Conservation (phyloP, 2,113 vertebrate species). For the Lichenostomus cassidix region DNA sequence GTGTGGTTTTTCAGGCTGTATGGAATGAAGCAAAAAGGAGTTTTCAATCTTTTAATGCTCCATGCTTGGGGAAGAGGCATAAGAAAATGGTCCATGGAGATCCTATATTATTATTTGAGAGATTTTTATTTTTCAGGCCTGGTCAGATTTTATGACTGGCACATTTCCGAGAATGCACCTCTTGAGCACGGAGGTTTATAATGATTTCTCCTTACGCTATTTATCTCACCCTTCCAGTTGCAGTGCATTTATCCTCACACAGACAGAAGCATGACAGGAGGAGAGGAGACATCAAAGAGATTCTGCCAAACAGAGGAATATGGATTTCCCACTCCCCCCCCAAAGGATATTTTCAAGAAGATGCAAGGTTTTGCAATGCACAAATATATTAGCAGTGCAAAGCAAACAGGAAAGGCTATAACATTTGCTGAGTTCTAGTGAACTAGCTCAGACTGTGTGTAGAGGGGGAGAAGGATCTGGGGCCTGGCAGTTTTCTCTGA, state of each 20-base stretch:
- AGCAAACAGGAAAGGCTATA: slow-evolving; percentile 20
- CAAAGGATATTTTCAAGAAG: slow-evolving; percentile 49
- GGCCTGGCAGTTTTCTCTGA: neutral
- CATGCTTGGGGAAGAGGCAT: slow-evolving; percentile 40
- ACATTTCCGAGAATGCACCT: slow-evolving; percentile 3
- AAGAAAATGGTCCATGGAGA: slow-evolving; percentile 56
- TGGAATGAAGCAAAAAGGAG: slow-evolving; percentile 48
- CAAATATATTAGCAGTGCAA: slow-evolving; percentile 22
- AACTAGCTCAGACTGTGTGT: neutral
- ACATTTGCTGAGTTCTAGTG: slow-evolving; percentile 24
- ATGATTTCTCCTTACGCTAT: slow-evolving; percentile 50
- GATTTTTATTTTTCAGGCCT: slow-evolving; percentile 60
- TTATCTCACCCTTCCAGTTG: slow-evolving; percentile 70
- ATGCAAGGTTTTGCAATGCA: slow-evolving; percentile 27
- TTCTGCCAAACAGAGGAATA: slow-evolving; percentile 51
- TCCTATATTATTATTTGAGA: slow-evolving; percentile 47
- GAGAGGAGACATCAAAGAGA: slow-evolving; percentile 53
- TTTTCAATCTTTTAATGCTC: slow-evolving; percentile 54
- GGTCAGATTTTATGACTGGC: slow-evolving; percentile 57
- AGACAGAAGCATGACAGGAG: slow-evolving; percentile 54
- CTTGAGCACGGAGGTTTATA: slow-evolving; percentile 47
- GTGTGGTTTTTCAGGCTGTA: slow-evolving; percentile 28
- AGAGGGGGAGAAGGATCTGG: neutral
- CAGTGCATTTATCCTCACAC: slow-evolving; percentile 49
- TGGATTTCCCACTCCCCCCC: slow-evolving; percentile 6